Conservation (phyloP, 2,888 invertebrate genomes). For the Phrixothrix hirtus region DNA sequence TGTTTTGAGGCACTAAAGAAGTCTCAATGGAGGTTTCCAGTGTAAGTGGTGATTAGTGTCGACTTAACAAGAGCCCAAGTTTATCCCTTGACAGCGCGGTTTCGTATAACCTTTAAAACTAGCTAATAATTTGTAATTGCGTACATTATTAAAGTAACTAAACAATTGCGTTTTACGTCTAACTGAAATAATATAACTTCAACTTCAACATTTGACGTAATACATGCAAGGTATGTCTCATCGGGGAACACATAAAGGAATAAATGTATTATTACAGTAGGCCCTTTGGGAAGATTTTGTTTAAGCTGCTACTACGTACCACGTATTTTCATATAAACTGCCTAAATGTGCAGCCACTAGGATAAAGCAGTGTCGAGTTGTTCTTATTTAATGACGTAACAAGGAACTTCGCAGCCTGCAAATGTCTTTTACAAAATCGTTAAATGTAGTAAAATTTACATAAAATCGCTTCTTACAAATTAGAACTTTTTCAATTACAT, state of each 20-base stretch:
- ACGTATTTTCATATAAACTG: constrained; percentile 34
- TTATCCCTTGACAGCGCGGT: constrained; percentile 32
- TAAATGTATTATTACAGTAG: constrained; percentile 32
- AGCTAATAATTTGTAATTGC: constrained; percentile 34
- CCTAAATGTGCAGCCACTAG: constrained; percentile 30
- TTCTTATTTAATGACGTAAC: constrained; percentile 33
- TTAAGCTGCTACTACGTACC: constrained; percentile 24
- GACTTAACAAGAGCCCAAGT: constrained; percentile 43
- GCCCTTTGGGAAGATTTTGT: constrained; percentile 30
- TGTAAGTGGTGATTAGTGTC: constrained; percentile 47
- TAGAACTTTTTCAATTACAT: too few species aligned
- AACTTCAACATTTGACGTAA: constrained; percentile 13
- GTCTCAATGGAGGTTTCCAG: constrained; percentile 43
- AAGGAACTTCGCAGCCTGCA: constrained; percentile 24
- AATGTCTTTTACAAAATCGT: constrained; percentile 25
- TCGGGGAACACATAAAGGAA: constrained; percentile 25
- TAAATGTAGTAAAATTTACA: constrained; percentile 21
- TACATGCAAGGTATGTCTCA: too few species aligned
- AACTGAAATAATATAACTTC: neutral
- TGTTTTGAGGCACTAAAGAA: constrained; percentile 14
- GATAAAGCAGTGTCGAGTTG: constrained; percentile 33
- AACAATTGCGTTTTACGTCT: constrained; percentile 1
- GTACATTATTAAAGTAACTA: constrained; percentile 1
- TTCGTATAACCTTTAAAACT: constrained; percentile 25
- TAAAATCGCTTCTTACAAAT: neutral